A percentile compares a stretch with the other conserved stretches of the same genome.
Evolutionary conservation across 2,797 vertebrate genomes (phyloP).

Genomic region (Onychomys torridus): DNA sequence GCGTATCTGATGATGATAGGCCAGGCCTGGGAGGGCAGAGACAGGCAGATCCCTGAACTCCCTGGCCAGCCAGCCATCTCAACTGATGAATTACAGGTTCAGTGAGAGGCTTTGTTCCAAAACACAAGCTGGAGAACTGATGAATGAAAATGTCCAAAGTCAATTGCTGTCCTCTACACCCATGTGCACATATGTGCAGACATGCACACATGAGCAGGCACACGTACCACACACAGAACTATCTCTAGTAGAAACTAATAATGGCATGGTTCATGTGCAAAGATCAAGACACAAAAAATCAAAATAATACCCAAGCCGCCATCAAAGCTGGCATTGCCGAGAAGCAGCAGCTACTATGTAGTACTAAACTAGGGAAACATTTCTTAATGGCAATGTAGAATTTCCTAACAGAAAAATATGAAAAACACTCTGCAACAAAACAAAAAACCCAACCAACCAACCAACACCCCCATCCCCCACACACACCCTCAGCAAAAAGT

Average conservation of each 20-base stretch:
- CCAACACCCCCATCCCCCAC: too few species aligned
- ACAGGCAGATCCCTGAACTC: neutral
- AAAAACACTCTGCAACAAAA: constrained; percentile 58
- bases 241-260: constrained; percentile 65
- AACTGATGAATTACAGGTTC: neutral
- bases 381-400: constrained; percentile 87
- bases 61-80: neutral
- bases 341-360: neutral
- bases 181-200: neutral
- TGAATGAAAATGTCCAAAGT: neutral
- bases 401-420: constrained; percentile 86
- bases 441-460: neutral
- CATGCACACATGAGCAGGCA: neutral
- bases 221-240: neutral
- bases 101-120: neutral
- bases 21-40: neutral
- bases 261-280: constrained; percentile 73
- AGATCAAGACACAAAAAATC: constrained; percentile 63
- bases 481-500: constrained; percentile 81
- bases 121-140: neutral
- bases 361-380: constrained; percentile 73
- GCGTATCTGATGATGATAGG: neutral
- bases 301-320: constrained; percentile 39
- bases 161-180: neutral
- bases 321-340: constrained; percentile 35